phyloP scores from a whole-genome alignment of 2,113 vertebrate genomes.

The Craseonycteris thonglongyai region DNA sequence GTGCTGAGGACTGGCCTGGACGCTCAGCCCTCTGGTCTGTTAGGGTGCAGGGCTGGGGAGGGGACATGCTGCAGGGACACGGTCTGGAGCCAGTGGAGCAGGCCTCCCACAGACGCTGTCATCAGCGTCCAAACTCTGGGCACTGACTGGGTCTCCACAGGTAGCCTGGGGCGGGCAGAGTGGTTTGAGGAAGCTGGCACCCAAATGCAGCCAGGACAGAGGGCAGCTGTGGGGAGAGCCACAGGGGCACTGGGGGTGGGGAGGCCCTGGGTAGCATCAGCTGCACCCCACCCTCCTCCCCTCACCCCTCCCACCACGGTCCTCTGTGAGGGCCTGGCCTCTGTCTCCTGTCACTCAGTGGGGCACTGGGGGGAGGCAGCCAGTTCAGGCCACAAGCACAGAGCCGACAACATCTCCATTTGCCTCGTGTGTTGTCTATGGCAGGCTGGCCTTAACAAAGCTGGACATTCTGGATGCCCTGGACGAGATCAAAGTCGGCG shows the following conservation, averaged over 20 bases:
- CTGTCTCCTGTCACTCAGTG: background rate
- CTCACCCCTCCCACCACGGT: rapidly evolving
- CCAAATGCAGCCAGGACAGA: background rate
- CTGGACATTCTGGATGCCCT: conserved; percentile 96
- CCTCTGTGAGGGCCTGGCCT: too few species aligned
- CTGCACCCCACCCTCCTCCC: rapidly evolving
- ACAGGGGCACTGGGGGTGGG: rapidly evolving
- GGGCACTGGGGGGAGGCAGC: background rate
- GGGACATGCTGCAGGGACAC: too few species aligned
- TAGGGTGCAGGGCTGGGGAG: too few species aligned
- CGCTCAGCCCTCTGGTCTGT: background rate
- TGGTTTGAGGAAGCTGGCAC: rapidly evolving
- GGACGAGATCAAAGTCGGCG: conserved; percentile 94
- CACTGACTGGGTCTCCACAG: background rate
- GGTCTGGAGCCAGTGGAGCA: rapidly evolving
- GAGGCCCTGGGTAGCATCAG: rapidly evolving
- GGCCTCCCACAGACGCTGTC: background rate
- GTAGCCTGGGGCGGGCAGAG: background rate
- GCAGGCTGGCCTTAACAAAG: conserved; percentile 96
- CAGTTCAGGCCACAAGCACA: rapidly evolving
- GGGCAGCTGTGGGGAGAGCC: background rate
- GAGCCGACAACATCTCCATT: rapidly evolving
- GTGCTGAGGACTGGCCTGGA: background rate
- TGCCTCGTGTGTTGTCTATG: background rate
- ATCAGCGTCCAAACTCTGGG: background rate